Conservation (phyloP, 1,140 invertebrate genomes). For the Agrilus planipennis region DNA sequence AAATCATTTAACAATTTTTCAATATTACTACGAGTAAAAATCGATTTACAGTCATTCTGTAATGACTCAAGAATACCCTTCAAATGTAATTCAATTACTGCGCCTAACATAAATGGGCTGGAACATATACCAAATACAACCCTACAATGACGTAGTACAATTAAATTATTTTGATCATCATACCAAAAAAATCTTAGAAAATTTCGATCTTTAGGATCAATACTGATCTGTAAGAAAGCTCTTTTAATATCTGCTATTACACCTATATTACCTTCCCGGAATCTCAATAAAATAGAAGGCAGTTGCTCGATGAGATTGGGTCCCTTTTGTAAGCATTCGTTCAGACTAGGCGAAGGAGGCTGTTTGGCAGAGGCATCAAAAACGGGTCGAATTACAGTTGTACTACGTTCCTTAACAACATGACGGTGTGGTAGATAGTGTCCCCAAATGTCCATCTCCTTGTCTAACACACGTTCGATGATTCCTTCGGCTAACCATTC, state of each 20-base stretch:
- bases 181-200: constrained; percentile 27
- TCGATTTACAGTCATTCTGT: too few species aligned
- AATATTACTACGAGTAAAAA: too few species aligned
- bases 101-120: constrained; percentile 26
- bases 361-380: constrained; percentile 11
- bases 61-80: too few species aligned
- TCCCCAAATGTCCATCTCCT: too few species aligned
- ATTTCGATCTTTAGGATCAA: constrained; percentile 20
- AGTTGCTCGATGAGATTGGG: constrained; percentile 31
- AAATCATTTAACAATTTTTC: too few species aligned
- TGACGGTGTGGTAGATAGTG: constrained; percentile 13
- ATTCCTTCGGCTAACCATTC: too few species aligned
- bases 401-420: constrained; percentile 9
- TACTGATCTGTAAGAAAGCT: constrained; percentile 31
- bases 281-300: constrained; percentile 26
- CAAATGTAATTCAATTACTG: constrained; percentile 17
- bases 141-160: constrained; percentile 20
- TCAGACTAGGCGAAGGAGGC: background rate
- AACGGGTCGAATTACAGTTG: constrained; percentile 8
- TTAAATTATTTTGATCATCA: constrained; percentile 4
- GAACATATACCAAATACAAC: constrained; percentile 19
- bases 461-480: too few species aligned
- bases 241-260: constrained; percentile 32
- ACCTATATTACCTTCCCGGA: constrained; percentile 27
- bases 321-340: constrained; percentile 8